These are phyloP conservation scores for Riparia riparia DNA, from an alignment of 2,113 vertebrate genomes.

Conservation along the genomic window DNA sequence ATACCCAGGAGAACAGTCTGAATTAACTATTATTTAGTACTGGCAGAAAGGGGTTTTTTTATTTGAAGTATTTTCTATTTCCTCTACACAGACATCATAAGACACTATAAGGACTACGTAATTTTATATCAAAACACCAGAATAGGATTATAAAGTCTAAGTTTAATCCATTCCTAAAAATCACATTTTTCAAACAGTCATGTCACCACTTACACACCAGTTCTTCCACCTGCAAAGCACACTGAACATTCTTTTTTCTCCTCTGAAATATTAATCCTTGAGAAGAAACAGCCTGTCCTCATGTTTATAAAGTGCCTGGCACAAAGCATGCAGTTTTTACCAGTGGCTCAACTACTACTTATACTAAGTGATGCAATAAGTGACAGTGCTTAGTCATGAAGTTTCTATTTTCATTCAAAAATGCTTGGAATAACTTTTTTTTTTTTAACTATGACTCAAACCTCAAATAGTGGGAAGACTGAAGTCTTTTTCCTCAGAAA, in stretches of 20 bases:
- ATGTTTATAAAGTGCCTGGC: neutral
- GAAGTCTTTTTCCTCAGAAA: neutral
- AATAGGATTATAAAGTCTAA: neutral
- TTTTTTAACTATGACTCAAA: neutral
- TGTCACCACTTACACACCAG: neutral
- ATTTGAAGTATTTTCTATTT: neutral
- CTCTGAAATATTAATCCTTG: neutral
- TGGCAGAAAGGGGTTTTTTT: neutral
- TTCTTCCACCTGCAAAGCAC: neutral
- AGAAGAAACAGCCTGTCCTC: neutral
- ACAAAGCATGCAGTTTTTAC: neutral
- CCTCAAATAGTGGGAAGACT: neutral
- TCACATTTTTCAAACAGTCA: neutral
- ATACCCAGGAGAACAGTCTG: neutral
- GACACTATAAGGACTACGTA: neutral
- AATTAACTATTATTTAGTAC: neutral
- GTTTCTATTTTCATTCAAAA: constrained; percentile 22
- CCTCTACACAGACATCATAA: neutral
- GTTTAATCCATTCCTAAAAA: neutral
- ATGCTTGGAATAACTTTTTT: neutral
- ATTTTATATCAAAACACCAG: neutral
- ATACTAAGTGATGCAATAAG: neutral
- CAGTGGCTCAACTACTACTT: neutral
- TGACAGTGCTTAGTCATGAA: constrained; percentile 17
- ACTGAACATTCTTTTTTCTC: neutral